Conservation (phyloP, 2,113 vertebrate species). For the Calypte anna region DNA sequence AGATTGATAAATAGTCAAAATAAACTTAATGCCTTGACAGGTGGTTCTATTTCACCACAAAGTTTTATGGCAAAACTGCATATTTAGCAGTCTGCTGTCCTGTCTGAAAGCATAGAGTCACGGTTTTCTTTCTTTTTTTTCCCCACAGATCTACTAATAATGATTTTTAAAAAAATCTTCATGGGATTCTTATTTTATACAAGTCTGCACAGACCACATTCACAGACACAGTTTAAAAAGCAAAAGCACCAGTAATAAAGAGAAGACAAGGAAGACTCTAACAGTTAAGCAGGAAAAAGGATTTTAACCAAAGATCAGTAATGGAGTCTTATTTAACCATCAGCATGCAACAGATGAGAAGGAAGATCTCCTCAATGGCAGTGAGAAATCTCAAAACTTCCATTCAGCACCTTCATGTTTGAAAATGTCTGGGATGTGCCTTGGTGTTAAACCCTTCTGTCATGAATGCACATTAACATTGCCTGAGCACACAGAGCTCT, state of each 20-base stretch:
- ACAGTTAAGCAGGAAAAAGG: not conserved
- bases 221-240: not conserved
- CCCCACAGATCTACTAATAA: not conserved
- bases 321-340: not conserved
- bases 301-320: not conserved
- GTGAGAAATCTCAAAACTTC: not conserved
- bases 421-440: not conserved
- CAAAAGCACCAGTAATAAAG: accelerated
- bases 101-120: not conserved
- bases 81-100: not conserved
- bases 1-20: not conserved
- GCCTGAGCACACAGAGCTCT: not conserved
- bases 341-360: not conserved
- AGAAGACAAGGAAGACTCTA: not conserved
- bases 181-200: not conserved
- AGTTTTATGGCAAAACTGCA: not conserved
- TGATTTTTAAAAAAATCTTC: not conserved
- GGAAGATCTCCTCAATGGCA: not conserved
- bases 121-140: not conserved
- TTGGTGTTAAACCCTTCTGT: conserved; percentile 18
- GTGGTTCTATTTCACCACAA: not conserved
- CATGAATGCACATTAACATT: not conserved
- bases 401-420: not conserved
- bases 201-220: not conserved
- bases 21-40: not conserved